A percentile compares a stretch with the other conserved stretches of the same genome.
Conservation (phyloP, 2,888 invertebrate genomes). For the Steinernema carpocapsae region DNA sequence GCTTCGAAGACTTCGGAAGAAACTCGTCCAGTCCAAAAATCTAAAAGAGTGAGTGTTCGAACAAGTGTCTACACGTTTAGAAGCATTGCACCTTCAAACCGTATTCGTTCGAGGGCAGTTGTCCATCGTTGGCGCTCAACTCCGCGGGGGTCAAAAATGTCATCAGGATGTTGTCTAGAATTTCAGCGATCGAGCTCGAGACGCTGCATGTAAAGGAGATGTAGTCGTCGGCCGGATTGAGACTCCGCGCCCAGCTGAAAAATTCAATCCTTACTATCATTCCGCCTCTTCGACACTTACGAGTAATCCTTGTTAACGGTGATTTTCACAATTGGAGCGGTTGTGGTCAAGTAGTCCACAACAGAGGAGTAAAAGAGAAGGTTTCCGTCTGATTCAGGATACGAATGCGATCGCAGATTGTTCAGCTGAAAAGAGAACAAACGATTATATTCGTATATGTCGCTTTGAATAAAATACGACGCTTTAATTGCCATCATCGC, state of each 20-base stretch:
- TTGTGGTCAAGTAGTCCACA: constrained; percentile 61
- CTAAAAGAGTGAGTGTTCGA: constrained; percentile 40
- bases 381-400: constrained; percentile 9
- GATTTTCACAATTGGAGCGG: constrained; percentile 58
- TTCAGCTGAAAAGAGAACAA: neutral
- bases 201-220: constrained; percentile 55
- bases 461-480: no score
- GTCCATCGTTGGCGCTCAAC: constrained; percentile 40
- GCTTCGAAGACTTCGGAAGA: constrained; percentile 45
- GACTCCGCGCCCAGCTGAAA: constrained; percentile 43
- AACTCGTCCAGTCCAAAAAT: constrained; percentile 56
- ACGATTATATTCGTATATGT: no score
- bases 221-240: constrained; percentile 34
- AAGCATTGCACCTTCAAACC: constrained; percentile 56
- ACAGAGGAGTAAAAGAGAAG: constrained; percentile 57
- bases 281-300: constrained; percentile 38
- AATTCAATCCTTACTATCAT: neutral
- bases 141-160: constrained; percentile 46
- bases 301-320: constrained; percentile 59
- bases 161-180: constrained; percentile 53
- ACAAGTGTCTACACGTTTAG: constrained; percentile 41
- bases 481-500: no score
- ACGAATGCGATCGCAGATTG: constrained; percentile 1
- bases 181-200: constrained; percentile 49
- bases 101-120: constrained; percentile 52